These are phyloP conservation scores for Drosophila fungiperda DNA, from an alignment of 2,888 invertebrate species.

Conservation along the genomic window DNA sequence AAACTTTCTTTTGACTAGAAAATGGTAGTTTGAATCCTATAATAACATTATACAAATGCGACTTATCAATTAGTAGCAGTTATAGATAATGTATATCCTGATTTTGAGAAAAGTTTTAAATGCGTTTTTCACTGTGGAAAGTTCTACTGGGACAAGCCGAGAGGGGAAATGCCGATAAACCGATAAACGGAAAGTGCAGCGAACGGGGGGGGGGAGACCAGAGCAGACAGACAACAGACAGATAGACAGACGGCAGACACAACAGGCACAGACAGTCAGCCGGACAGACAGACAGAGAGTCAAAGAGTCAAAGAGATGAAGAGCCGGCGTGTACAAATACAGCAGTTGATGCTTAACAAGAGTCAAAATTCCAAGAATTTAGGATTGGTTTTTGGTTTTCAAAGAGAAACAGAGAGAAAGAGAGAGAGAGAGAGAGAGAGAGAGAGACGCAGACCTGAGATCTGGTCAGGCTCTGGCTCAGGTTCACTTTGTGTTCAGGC, in stretches of 20 bases:
- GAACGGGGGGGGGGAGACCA: not conserved
- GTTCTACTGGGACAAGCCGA: not conserved
- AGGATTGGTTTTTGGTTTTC: conserved; percentile 70
- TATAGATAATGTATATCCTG: not conserved
- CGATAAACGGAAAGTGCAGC: conserved; percentile 10
- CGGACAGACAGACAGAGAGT: conserved; percentile 14
- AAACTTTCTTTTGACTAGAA: not conserved
- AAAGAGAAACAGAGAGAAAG: conserved; percentile 3
- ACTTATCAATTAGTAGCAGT: not conserved
- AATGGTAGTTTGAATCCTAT: not conserved
- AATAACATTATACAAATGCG: not conserved
- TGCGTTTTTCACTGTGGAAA: not conserved
- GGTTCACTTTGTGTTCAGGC: conserved; percentile 13
- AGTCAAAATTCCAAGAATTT: conserved; percentile 81
- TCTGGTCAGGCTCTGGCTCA: conserved; percentile 25
- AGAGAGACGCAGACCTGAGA: conserved; percentile 22
- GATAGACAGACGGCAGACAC: conserved; percentile 21
- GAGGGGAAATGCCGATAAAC: conserved; percentile 8
- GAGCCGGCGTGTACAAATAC: conserved; percentile 69
- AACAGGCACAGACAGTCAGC: conserved; percentile 9
- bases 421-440: not conserved
- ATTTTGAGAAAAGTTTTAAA: not conserved
- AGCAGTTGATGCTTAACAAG: conserved; percentile 76
- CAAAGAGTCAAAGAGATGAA: conserved; percentile 27
- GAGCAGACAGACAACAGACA: conserved; percentile 11